Conservation (phyloP, 2,113 vertebrate species). For the Semnornis frantzii region DNA sequence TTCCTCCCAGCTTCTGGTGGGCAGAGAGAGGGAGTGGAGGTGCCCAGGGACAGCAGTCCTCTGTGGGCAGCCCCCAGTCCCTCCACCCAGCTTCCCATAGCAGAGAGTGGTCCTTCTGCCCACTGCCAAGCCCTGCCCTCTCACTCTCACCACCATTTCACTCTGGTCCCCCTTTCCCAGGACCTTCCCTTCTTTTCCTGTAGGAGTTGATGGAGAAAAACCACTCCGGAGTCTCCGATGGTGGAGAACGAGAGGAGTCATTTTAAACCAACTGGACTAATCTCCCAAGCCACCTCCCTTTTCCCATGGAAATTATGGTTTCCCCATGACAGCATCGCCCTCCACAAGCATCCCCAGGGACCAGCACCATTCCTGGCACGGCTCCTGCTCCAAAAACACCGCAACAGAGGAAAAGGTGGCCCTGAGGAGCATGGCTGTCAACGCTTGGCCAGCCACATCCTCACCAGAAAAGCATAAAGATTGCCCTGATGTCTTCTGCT, state of each 20-base stretch:
- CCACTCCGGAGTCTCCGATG: fast-evolving
- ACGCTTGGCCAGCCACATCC: fast-evolving
- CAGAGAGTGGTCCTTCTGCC: not conserved
- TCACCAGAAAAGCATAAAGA: not conserved
- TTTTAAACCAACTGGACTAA: fast-evolving
- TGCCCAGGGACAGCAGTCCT: not conserved
- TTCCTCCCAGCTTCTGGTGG: not conserved
- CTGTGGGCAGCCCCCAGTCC: not conserved
- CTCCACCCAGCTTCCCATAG: not conserved
- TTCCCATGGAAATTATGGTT: not conserved
- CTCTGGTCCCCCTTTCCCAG: fast-evolving
- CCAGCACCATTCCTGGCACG: fast-evolving
- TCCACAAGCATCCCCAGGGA: not conserved
- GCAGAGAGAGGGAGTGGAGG: not conserved
- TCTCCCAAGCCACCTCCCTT: fast-evolving
- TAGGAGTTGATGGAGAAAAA: not conserved
- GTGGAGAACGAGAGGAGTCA: not conserved
- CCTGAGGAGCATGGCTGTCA: not conserved
- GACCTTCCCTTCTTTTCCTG: not conserved
- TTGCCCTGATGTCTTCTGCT: not conserved
- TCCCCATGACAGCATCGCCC: fast-evolving
- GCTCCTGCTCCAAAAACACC: not conserved
- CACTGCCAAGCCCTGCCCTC: not conserved
- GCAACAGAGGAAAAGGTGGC: fast-evolving
- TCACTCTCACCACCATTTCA: not conserved